Conservation (phyloP, 92 coral and sea anemone genomes). For the Metridium senile region DNA sequence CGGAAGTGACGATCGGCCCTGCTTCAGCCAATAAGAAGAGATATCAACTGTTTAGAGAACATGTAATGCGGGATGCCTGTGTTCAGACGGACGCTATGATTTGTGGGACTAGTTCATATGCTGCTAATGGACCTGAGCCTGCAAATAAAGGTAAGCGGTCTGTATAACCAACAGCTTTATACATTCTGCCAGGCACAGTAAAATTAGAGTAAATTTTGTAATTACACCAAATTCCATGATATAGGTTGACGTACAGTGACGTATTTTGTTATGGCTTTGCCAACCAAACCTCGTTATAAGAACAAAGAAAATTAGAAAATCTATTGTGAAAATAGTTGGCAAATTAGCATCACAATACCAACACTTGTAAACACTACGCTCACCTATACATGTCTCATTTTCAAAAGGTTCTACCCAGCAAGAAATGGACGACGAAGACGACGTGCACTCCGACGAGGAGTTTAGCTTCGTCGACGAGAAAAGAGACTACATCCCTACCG, state of each 20-base stretch:
- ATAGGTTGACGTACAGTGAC: too few relatives aligned
- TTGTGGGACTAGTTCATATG: constrained; percentile 63
- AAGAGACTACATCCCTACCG: constrained; percentile 34
- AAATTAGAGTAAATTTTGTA: too few relatives aligned
- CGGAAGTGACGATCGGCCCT: constrained; percentile 44
- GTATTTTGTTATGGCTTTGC: too few relatives aligned
- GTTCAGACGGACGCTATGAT: constrained; percentile 84
- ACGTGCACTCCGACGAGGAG: constrained; percentile 90
- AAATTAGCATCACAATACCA: too few relatives aligned
- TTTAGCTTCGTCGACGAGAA: constrained; percentile 86
- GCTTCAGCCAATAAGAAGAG: constrained; percentile 48
- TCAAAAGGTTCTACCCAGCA: constrained; percentile 1
- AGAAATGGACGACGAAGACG: constrained; percentile 69
- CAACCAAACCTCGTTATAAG: too few relatives aligned
- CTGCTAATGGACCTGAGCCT: constrained; percentile 66
- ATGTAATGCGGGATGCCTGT: constrained; percentile 87
- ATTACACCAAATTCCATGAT: too few relatives aligned
- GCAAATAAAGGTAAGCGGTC: constrained; percentile 60
- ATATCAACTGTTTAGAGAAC: constrained; percentile 68
- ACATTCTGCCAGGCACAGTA: not conserved
- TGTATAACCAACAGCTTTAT: too few relatives aligned
- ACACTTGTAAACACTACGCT: too few relatives aligned
- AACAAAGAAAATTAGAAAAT: too few relatives aligned
- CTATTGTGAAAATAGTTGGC: too few relatives aligned
- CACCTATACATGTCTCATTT: not conserved